Base-by-base conservation (phyloP, 2,888 invertebrate genomes). In the Ochropleura plecta region DNA sequence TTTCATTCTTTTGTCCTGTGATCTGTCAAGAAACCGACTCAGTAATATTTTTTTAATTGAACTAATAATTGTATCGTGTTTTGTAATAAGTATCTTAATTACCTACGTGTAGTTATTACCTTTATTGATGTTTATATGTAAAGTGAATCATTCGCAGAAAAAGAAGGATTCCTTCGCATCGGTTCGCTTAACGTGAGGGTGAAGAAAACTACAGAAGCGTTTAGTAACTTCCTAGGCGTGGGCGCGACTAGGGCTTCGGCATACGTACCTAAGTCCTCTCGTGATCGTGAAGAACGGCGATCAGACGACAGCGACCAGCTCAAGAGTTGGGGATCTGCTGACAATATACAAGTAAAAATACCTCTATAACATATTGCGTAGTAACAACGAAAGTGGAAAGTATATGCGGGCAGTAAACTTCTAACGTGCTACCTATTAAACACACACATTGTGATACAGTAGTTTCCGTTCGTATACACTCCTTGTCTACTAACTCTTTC, bases 181-280 rank as follows among this genome's bases (percentile, higher is more conserved):
- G 99, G 99, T 89, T 99, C 99, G 40, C 96, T 99, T 93, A 99
- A 99, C 96, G 98, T 99, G 66, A 97, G 98, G 91, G 98, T 99
- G 89, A 99, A 99, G 96, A 98, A 98, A 95, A 99, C 99, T 66
- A 98, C 99, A 76, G 99, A 99, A 93, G 98, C 98, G 40, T 98
- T 99, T 96, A 98, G 98, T 95, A 98, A 98, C 93, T 98, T 99
- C 94, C 96, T 99, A 88, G 98, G 98, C 82, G 98, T 98, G 88
- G 98, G 98, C 72, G 96, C 97, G 68, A 96, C 96, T 59, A 94
- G 96, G 55, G 95, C 95, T 0, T 95, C 95, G 4, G 96, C 97
- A 81, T 97, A 97, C 75, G 88, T 95, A 62, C 95, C 95, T 7
- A 96, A 95, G 81, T 89, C 92, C 0, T 89, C 92, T 0, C 90